Percentiles rank a stretch among this genome's conserved stretches.
Evolutionary conservation across 2,797 vertebrate species (phyloP).

Genomic region (Pelodytes ibericus): DNA sequence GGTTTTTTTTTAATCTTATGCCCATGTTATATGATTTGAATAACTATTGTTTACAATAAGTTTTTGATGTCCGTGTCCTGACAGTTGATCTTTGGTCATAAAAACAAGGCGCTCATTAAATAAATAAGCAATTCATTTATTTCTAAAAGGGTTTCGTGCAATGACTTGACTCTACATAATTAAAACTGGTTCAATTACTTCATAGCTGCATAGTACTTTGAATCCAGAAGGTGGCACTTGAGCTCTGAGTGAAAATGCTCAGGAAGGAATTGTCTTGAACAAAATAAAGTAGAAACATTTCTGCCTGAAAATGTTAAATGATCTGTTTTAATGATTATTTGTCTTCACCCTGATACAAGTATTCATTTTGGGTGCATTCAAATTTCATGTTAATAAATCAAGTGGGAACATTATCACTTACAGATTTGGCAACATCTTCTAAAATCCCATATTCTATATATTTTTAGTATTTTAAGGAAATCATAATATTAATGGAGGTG

Average conservation of each 20-base stretch:
- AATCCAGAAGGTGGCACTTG: conserved; percentile 46
- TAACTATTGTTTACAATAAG: too few species aligned
- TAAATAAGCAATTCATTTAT: too few species aligned
- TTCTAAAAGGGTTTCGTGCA: too few species aligned
- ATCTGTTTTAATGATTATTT: conserved; percentile 20
- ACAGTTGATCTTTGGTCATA: too few species aligned
- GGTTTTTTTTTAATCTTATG: too few species aligned
- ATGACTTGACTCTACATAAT: too few species aligned
- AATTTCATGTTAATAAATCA: conserved; percentile 5
- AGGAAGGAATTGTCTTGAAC: neutral
- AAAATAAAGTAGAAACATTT: neutral
- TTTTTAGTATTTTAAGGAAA: neutral
- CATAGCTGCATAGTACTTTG: neutral
- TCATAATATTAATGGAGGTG: neutral
- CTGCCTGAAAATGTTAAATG: conserved; percentile 6
- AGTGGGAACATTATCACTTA: neutral
- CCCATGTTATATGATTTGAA: too few species aligned
- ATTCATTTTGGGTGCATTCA: neutral
- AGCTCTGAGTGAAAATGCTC: neutral
- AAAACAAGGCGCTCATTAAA: too few species aligned
- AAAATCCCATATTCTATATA: neutral
- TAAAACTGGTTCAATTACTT: neutral
- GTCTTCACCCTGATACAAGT: neutral
- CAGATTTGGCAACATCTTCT: neutral
- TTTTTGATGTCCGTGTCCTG: too few species aligned